A percentile compares a stretch with the other conserved stretches of the same genome.
Conservation (phyloP, 2,797 vertebrate species). For the Phoxinus dragarum region DNA sequence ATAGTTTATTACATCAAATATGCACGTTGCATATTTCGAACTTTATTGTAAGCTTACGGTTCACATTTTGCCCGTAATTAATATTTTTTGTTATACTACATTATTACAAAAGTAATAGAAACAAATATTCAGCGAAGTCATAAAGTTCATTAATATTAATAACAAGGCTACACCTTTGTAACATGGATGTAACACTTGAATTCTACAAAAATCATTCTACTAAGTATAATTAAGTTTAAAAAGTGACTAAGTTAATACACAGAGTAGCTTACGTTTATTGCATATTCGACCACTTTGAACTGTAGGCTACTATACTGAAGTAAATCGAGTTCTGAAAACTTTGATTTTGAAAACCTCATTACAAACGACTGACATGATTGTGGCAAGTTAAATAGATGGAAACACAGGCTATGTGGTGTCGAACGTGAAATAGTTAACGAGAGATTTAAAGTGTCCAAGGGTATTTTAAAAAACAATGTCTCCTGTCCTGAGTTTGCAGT, state of each 20-base stretch:
- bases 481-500: slow-evolving; percentile 34
- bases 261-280: not conserved
- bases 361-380: not conserved
- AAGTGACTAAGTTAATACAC: not conserved
- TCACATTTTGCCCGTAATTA: not conserved
- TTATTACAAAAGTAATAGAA: not conserved
- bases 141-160: not conserved
- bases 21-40: not conserved
- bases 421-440: not conserved
- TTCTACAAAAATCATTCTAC: not conserved
- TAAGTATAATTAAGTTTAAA: not conserved
- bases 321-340: not conserved
- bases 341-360: not conserved
- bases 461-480: slow-evolving; percentile 11
- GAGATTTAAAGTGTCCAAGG: not conserved
- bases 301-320: not conserved
- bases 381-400: not conserved
- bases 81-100: not conserved
- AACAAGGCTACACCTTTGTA: not conserved
- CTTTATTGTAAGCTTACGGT: not conserved
- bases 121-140: not conserved
- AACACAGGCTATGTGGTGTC: not conserved
- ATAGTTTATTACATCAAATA: not conserved
- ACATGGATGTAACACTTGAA: not conserved
- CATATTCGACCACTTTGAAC: not conserved